A percentile compares a stretch with the other conserved stretches of the same genome.
These are phyloP conservation scores for Epizoanthus fatuus DNA, from an alignment of 92 coral and sea anemone genomes.

Conservation along the genomic window DNA sequence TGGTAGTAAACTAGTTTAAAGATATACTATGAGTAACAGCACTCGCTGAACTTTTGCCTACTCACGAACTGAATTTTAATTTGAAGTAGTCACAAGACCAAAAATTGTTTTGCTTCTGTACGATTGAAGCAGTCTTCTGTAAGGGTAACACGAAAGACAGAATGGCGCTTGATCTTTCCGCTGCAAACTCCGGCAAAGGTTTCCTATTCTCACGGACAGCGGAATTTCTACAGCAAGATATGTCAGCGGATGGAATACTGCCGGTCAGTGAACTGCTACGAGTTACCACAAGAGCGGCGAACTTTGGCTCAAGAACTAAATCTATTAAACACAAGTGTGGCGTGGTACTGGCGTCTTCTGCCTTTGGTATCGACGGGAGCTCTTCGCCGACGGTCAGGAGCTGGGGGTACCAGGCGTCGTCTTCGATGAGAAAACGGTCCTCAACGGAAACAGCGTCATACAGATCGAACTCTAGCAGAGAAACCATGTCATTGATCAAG, in stretches of 20 bases:
- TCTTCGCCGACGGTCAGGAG: conserved; percentile 61
- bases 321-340: neutral
- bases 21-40: too few species aligned
- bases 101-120: neutral
- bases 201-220: neutral
- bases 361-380: conserved; percentile 72
- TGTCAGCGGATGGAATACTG: neutral
- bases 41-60: neutral
- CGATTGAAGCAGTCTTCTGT: neutral
- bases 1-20: too few species aligned
- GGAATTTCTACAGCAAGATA: neutral
- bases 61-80: too few species aligned
- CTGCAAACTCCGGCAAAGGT: neutral
- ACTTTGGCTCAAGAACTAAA: neutral
- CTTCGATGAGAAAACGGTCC: neutral
- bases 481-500: neutral
- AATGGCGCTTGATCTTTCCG: neutral
- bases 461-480: neutral
- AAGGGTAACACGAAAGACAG: neutral
- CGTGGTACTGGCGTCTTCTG: conserved; percentile 2
- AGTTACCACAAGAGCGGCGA: neutral
- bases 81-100: too few species aligned
- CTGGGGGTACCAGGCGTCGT: conserved; percentile 60
- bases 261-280: neutral
- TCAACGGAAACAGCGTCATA: neutral